Base-by-base conservation (phyloP, 2,797 vertebrate species). In the Liparis tanakae region DNA sequence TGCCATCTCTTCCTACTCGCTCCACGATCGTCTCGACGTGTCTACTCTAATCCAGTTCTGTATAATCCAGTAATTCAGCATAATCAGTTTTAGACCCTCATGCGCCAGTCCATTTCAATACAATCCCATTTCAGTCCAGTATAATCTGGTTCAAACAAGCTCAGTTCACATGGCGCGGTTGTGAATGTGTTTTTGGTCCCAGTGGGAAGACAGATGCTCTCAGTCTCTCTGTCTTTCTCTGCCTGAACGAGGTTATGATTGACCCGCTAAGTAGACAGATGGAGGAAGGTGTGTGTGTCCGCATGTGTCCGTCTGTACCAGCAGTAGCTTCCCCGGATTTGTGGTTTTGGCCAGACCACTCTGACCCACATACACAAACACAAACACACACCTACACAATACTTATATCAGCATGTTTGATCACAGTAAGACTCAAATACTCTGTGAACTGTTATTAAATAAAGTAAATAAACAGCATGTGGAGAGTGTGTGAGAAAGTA, bases 261-360 rank as follows among this genome's bases (percentile, higher is more conserved):
- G 89, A 88, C 82, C 91, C 44, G 58, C 79, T 74, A 78, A 86
- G 83, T 63, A 84, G 86, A 86, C 90, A 93, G 88, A 91, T 89
- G 91, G 90, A 86, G 68, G 73, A 74, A 80, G 72, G 85, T 88
- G 81, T 84, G 79, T 87, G 46, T 73, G 72, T 76, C 80, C 70
- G 83, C 74, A 9, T 86, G 87, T 74, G 84, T 83, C 72, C 62
- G 88, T 84, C 87, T 89, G 85, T 41, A 82, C 44, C 79, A 86
- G 88, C 82, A 83, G 79, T 85, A 58, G 57, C 78, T 74, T 87
- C 72, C 73, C 67, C 43, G 83, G 72, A 66, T 78, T 88, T 86
- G 83, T 80, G 83, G 83, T 85, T 89, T 86, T 85, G 74, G 85
- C 86, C 78, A 86, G 76, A 82, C 78, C 33, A 43, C 43, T 68